These are phyloP conservation scores for Hipparchia sbordonii DNA, from an alignment of 2,888 invertebrate genomes.

Conservation along the genomic window DNA sequence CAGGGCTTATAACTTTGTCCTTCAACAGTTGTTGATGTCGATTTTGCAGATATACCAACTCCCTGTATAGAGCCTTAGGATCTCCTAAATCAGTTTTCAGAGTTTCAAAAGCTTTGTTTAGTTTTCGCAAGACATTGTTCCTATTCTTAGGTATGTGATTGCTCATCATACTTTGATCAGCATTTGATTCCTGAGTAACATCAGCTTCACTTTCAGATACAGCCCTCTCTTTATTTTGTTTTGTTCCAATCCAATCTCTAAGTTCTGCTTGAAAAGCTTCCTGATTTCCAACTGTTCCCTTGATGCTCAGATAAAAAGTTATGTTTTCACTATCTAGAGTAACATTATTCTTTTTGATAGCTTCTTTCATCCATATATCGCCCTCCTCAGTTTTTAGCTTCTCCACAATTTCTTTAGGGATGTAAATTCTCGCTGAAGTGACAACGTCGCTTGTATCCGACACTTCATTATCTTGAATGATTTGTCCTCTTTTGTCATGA, in stretches of 20 bases:
- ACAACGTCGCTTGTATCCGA: slow-evolving; percentile 71
- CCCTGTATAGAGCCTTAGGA: slow-evolving; percentile 69
- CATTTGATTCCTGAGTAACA: slow-evolving; percentile 25
- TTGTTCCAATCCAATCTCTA: slow-evolving; percentile 60
- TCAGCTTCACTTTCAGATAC: slow-evolving; percentile 45
- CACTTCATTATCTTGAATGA: slow-evolving; percentile 76
- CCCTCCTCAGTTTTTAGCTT: slow-evolving; percentile 76
- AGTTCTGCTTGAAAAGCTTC: slow-evolving; percentile 78
- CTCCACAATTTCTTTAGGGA: slow-evolving; percentile 73
- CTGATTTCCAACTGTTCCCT: slow-evolving; percentile 75
- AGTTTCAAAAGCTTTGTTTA: slow-evolving; percentile 62
- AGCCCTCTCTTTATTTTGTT: slow-evolving; percentile 24
- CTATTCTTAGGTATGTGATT: slow-evolving; percentile 65
- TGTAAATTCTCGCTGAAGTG: slow-evolving; percentile 75
- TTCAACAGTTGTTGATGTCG: slow-evolving; percentile 67
- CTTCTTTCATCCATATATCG: slow-evolving; percentile 65
- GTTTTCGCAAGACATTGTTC: slow-evolving; percentile 56
- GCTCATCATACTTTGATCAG: slow-evolving; percentile 33
- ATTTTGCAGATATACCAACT: slow-evolving; percentile 69
- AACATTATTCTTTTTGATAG: slow-evolving; percentile 60
- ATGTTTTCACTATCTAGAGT: slow-evolving; percentile 63
- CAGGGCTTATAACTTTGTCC: slow-evolving; percentile 62
- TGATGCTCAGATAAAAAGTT: slow-evolving; percentile 70
- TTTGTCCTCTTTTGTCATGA: slow-evolving; percentile 66
- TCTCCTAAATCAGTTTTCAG: slow-evolving; percentile 77